These are phyloP conservation scores for Pocillopora meandrina DNA, from an alignment of 92 coral and sea anemone genomes.

Conservation along the genomic window DNA sequence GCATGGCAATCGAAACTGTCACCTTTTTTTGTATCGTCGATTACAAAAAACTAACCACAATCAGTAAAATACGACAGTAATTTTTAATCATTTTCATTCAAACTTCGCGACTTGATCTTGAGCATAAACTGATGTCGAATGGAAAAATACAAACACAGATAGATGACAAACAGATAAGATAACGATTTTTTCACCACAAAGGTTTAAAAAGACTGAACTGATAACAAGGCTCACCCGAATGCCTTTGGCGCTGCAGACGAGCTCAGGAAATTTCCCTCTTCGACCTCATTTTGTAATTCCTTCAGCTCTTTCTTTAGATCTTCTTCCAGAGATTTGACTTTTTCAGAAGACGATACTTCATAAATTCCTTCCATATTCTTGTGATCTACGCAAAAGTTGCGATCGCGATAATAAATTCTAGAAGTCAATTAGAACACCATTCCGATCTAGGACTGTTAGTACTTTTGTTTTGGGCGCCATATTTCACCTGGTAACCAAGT, in stretches of 20 bases:
- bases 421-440: slow-evolving; percentile 28
- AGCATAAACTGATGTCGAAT: neutral
- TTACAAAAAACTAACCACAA: too few relatives aligned
- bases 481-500: slow-evolving; percentile 38
- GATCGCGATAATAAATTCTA: slow-evolving; percentile 1
- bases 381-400: neutral
- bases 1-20: too few relatives aligned
- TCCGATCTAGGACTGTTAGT: neutral
- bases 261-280: slow-evolving; percentile 87
- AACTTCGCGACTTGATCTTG: too few relatives aligned
- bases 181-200: neutral
- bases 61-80: too few relatives aligned
- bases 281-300: slow-evolving; percentile 94
- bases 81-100: too few relatives aligned
- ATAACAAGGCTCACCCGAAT: slow-evolving; percentile 66
- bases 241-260: slow-evolving; percentile 63
- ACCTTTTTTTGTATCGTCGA: too few relatives aligned
- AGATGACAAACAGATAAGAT: neutral
- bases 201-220: neutral
- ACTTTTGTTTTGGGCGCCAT: slow-evolving; percentile 38
- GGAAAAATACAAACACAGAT: neutral
- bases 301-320: slow-evolving; percentile 90
- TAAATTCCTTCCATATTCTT: slow-evolving; percentile 91
- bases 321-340: slow-evolving; percentile 87
- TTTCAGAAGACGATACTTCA: slow-evolving; percentile 88